Evolutionary conservation across 1,140 invertebrate genomes (phyloP).

Genomic region (Akabosia matsudoensis): DNA sequence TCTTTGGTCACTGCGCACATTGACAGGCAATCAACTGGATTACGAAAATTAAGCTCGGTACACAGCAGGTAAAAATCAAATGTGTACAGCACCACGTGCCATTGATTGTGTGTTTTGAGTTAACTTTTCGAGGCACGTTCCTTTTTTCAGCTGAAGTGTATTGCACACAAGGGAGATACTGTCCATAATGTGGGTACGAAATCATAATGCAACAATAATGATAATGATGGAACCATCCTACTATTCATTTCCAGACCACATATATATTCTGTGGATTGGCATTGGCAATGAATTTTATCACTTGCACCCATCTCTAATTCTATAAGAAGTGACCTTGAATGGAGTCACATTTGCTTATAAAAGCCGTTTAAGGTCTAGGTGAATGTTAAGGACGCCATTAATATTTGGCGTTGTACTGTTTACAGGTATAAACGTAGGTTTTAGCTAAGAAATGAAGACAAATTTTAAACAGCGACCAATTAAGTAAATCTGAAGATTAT

Average conservation of each 20-base stretch:
- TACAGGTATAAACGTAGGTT: background rate
- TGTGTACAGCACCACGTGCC: no score
- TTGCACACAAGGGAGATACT: no score
- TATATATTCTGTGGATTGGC: background rate
- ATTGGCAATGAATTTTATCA: constrained; percentile 17
- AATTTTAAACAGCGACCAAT: no score
- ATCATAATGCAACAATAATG: constrained; percentile 8
- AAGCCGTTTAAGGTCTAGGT: constrained; percentile 16
- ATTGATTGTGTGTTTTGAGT: no score
- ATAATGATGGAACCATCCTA: constrained; percentile 6
- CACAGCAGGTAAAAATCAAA: no score
- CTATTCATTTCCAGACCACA: no score
- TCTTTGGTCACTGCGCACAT: no score
- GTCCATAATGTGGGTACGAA: no score
- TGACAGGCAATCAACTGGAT: no score
- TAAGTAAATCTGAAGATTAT: no score
- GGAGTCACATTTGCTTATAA: constrained; percentile 9
- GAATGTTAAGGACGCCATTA: constrained; percentile 12
- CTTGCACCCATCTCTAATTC: background rate
- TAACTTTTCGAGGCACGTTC: no score
- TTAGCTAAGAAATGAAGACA: background rate
- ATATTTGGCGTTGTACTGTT: background rate
- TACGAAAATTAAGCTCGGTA: no score
- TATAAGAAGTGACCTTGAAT: constrained; percentile 7
- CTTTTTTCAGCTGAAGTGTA: background rate